Base-by-base conservation (phyloP, 2,797 vertebrate genomes). In the Etheostoma nigrum region DNA sequence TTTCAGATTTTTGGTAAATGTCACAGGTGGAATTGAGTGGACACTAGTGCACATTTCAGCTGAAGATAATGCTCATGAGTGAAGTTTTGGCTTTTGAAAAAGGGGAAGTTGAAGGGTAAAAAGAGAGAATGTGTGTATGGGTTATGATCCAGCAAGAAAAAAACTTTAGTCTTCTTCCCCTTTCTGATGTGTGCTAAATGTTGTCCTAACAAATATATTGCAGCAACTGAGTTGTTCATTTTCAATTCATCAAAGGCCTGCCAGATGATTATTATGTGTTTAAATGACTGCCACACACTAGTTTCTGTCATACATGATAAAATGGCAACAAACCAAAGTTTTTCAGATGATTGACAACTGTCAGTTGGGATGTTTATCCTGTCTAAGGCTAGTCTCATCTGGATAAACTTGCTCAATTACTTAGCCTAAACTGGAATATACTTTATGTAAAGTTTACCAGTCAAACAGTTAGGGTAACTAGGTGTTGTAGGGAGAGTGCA, bases 61-160 rank as follows among this genome's bases (percentile, higher is more conserved):
- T 57, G 52, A 67, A 81, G 48, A 77, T 55, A 90, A 63, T 85
- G 84, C 86, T 89, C 86, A 91, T 89, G 59, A 79, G 45, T 23
- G 68, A 69, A 49, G 40, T 89, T 84, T 87, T 45, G 36, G 8
- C 30, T 58, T 79, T 27, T 16, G 19, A 63, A 25, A 76, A 93
- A 91, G 1, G 78, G 82, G 93, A 92, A 93, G 89, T 88, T 0
- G 1, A 53, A 42, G 40, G 12, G 63, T 25, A 40, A 79, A 63
- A 67, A 16, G 48, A 65, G 54, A 52, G 54, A 63, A 16, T n/a
- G n/a, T 72, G 51, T 14, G 2, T 63, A 23, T 19, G 76, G 69
- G 51, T 58, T 53, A 60, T 75, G 13, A 78, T 66, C 42, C 27
- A 75, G 45, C 53, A 23, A 86, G 40, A 88, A 86, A 77, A 57